Percentiles rank a stretch among this genome's conserved stretches.
These are phyloP conservation scores for Pachyramphus minor DNA, from an alignment of 2,113 vertebrate genomes.

Conservation along the genomic window DNA sequence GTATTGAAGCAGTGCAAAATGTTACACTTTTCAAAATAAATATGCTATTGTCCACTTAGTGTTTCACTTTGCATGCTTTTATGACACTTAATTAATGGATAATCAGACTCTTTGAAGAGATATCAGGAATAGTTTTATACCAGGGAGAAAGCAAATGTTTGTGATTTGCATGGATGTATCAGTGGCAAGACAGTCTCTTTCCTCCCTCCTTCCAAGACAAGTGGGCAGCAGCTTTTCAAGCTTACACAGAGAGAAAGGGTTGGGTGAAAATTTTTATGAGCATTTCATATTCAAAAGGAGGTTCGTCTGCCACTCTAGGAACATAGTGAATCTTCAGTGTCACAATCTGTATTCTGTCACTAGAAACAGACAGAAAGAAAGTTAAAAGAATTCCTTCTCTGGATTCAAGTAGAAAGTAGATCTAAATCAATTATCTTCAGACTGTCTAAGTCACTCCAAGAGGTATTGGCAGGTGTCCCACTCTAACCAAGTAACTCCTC, in stretches of 20 bases:
- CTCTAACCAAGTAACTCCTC: neutral
- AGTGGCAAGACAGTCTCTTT: neutral
- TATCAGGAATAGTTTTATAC: neutral
- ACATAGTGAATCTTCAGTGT: neutral
- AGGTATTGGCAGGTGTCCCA: neutral
- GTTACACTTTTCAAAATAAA: neutral
- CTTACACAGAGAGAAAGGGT: neutral
- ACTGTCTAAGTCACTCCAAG: neutral
- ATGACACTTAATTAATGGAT: neutral
- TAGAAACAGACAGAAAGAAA: neutral
- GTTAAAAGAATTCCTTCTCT: neutral
- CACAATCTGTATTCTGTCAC: neutral
- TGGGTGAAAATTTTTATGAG: neutral
- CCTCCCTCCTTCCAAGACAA: neutral
- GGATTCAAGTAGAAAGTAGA: neutral
- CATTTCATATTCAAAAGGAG: neutral
- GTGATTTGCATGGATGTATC: neutral
- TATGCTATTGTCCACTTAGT: neutral
- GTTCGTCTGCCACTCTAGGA: neutral
- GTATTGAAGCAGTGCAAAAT: neutral
- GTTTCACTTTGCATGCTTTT: neutral
- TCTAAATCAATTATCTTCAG: neutral
- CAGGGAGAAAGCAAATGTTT: neutral
- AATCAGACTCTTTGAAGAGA: neutral
- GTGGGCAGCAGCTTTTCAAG: neutral